phyloP scores from a whole-genome alignment of 30 jellyfish, hydroid and myxozoan species.

The Aurelia aurita region DNA sequence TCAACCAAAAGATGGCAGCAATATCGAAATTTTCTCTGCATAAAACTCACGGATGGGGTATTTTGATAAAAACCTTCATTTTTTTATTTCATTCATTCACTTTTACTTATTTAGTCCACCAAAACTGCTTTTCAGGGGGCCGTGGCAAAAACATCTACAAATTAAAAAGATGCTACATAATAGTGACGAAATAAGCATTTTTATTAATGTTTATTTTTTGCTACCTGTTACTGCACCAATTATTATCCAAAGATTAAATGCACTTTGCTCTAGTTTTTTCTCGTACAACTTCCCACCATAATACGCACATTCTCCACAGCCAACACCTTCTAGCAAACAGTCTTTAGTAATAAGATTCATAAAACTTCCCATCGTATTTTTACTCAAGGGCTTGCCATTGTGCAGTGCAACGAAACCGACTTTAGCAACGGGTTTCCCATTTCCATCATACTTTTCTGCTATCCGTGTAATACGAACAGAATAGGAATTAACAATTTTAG shows the following conservation, averaged over 20 bases:
- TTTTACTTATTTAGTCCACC: too few relatives aligned
- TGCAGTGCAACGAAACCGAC: constrained; percentile 59
- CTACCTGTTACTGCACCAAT: constrained; percentile 54
- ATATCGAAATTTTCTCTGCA: too few relatives aligned
- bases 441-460: constrained; percentile 15
- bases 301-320: constrained; percentile 20
- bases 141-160: too few relatives aligned
- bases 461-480: constrained; percentile 52
- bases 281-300: constrained; percentile 45
- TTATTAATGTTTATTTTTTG: too few relatives aligned
- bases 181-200: too few relatives aligned
- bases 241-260: constrained; percentile 36
- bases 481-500: constrained; percentile 7
- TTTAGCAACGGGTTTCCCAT: constrained; percentile 32
- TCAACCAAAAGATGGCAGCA: too few relatives aligned
- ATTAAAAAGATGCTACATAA: too few relatives aligned
- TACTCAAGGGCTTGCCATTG: constrained; percentile 32
- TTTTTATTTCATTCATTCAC: too few relatives aligned
- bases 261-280: constrained; percentile 1
- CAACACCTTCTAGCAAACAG: constrained; percentile 22
- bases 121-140: too few relatives aligned
- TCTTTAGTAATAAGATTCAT: constrained; percentile 9
- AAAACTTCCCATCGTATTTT: constrained; percentile 10
- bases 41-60: too few relatives aligned
- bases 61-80: too few relatives aligned